Conservation (phyloP, 2,888 invertebrate species). For the Drosophila bunnanda region DNA sequence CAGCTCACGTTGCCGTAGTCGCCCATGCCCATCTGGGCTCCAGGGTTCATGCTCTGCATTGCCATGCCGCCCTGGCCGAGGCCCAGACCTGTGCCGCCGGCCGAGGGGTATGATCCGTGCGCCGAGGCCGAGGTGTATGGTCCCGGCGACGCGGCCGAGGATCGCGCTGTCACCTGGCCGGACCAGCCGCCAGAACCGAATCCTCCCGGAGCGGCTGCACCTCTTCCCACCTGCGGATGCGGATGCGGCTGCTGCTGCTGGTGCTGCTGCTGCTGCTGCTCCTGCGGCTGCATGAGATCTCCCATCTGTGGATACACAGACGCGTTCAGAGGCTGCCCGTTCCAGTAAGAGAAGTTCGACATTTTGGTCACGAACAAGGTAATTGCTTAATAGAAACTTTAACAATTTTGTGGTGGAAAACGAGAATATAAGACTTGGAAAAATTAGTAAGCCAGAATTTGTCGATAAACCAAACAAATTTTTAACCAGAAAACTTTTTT, state of each 20-base stretch:
- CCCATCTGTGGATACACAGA: slow-evolving; percentile 44
- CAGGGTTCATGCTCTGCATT: slow-evolving; percentile 1
- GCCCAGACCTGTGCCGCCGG: neutral
- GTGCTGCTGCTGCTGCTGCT: neutral
- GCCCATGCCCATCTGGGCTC: slow-evolving; percentile 26
- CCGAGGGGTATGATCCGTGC: neutral
- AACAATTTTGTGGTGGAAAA: neutral
- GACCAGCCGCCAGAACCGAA: neutral
- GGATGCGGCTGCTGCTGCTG: neutral
- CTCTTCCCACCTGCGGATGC: neutral
- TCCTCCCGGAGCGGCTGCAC: neutral
- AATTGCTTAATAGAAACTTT: neutral
- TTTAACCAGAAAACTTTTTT: neutral
- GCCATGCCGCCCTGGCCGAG: slow-evolving; percentile 16
- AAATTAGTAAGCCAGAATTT: neutral
- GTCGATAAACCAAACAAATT: neutral
- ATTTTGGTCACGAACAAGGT: slow-evolving; percentile 16
- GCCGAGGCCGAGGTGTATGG: neutral
- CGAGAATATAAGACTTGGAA: neutral
- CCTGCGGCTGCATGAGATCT: slow-evolving; percentile 20
- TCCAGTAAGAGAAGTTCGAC: slow-evolving; percentile 39
- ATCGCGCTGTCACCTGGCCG: neutral
- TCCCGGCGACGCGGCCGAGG: neutral
- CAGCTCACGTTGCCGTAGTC: slow-evolving; percentile 8
- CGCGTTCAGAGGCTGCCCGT: slow-evolving; percentile 40